Base-by-base conservation (phyloP, 37 sponge, comb jelly and placozoan species). In the Cladorhizidae sp. region DNA sequence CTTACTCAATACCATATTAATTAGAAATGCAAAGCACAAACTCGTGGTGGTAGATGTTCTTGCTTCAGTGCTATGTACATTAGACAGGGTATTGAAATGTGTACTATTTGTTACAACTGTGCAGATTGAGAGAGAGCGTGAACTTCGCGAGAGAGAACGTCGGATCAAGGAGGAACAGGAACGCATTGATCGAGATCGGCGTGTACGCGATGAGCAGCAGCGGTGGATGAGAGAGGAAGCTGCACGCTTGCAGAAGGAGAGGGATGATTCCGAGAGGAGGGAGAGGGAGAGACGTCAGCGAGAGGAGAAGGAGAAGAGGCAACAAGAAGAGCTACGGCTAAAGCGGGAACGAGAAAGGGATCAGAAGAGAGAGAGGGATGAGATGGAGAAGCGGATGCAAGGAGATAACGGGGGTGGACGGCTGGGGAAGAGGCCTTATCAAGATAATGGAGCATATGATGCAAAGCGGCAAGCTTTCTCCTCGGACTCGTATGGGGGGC, bases 101-200 rank as follows among this genome's bases (percentile, higher is more conserved):
- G 55, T 54, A 20, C n/a, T n/a, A n/a, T n/a, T n/a, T n/a, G n/a
- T n/a, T n/a, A n/a, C n/a, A n/a, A 38, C 23, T 17, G 3, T 42
- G 2, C 74, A 73, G 73, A 51, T 31, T 31, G 73, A 73, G 37
- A 62, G 74, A 31, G 82, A 87, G 77, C 67, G 82, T 18, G 80
- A 81, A 29, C 40, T 83, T 64, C 35, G 71, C 18, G 85, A 90
- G 25, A 62, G 71, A 62, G 86, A 85, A 67, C 50, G 64, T 31
- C 28, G 64, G 49, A 36, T 80, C 20, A 49, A 23, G 32, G 50
- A 77, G 56, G 87, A 80, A 64, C 75, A 74, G 31, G 80, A 80
- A 43, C 35, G 67, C 3, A 49, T 85, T 11, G 77, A 85, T 31
- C 49, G 70, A 22, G 85, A 77, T 11, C 33, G 77, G 56, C 61